Evolutionary conservation across 2,888 invertebrate genomes (phyloP), one percentile per base, ranked within the genome.

Genomic region (Muscina levida): DNA sequence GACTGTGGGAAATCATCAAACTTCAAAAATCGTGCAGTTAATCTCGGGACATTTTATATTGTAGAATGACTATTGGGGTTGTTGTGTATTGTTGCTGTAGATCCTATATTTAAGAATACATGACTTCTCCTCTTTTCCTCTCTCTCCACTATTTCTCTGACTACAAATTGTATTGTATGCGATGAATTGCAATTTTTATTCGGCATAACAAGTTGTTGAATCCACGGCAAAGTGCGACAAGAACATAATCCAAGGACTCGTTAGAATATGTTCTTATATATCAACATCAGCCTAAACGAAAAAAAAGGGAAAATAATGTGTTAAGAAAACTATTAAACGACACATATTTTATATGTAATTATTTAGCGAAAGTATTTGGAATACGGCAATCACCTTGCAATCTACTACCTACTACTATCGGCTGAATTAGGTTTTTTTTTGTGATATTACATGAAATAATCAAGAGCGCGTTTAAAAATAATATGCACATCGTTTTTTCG

Each of bases 211-310:
- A 5, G 4, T 31, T 31, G 31, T 31, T 59, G 59, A 37, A 62
- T 62, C 39, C 10, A 15, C 22, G 62, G 62, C 42, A 62, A 59
- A 22, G 19, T 62, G 59, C 37, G 2, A 19, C 17, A 62, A 62
- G 62, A 62, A 62, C 62, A 62, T 42, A 22, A 62, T 62, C 62
- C 59, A 59, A 62, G 31, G 62, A 19, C 62, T 19, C 15, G 42
- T 42, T 22, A 42, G 62, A 37, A 62, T 42, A 62, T 62, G 62
- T 42, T 22, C 62, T 62, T 42, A 62, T 39, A 22, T 11, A 42
- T 26, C 42, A 62, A 22, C 42, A 62, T 62, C 22, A 62, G 62
- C 62, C 62, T 62, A 6, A 42, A 15, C 15, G 6, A 59, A 17
- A 48, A 48, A 15, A 48, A 48, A 6, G 37, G 37, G 4, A 37